Conservation (phyloP, 2,888 invertebrate species). For the Cephus spinipes region DNA sequence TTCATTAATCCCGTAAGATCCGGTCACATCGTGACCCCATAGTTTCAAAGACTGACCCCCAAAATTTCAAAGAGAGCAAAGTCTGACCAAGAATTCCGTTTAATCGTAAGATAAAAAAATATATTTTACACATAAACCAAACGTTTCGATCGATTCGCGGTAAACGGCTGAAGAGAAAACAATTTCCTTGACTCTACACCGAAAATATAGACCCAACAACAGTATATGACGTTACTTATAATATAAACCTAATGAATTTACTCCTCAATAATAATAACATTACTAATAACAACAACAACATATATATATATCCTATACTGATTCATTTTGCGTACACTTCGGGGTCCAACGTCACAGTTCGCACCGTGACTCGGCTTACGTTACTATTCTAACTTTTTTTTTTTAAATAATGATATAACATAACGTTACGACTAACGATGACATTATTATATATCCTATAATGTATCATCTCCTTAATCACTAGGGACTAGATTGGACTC, state of each 20-base stretch:
- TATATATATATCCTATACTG: neutral
- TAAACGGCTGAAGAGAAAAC: neutral
- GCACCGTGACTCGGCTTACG: neutral
- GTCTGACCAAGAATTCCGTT: neutral
- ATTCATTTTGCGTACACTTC: neutral
- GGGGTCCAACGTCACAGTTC: neutral
- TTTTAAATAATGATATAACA: neutral
- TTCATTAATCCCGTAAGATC: conserved; percentile 10
- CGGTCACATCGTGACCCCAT: conserved; percentile 1
- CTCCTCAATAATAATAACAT: neutral
- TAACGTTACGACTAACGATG: neutral
- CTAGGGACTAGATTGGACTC: conserved; percentile 63
- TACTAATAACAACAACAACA: conserved; percentile 3
- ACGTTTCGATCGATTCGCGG: neutral
- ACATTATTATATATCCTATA: neutral
- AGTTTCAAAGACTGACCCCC: conserved; percentile 14
- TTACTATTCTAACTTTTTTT: neutral
- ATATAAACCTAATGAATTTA: neutral
- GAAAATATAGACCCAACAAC: neutral
- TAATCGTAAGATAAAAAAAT: neutral
- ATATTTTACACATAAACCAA: neutral
- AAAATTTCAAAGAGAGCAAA: neutral
- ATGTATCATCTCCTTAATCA: conserved; percentile 41
- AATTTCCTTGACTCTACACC: neutral
- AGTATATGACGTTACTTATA: neutral